phyloP scores from a whole-genome alignment of 2,888 invertebrate genomes.

The Papilio demoleus region DNA sequence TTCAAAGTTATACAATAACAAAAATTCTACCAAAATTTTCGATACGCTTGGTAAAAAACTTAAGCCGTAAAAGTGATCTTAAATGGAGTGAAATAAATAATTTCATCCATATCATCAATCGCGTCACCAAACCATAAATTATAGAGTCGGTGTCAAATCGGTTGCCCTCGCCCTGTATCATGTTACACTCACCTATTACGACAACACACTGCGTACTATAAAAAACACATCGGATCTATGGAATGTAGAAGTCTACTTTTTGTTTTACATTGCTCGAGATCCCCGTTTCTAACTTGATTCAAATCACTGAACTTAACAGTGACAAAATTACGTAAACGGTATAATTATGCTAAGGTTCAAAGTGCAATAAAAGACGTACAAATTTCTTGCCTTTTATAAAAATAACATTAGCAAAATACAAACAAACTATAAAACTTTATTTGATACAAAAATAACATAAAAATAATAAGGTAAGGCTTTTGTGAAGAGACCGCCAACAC shows the following conservation, averaged over 20 bases:
- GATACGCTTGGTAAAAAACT: background rate
- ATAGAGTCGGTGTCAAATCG: conserved; percentile 58
- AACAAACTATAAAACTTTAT: background rate
- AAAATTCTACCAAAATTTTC: background rate
- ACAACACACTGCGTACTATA: conserved; percentile 57
- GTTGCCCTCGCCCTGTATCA: conserved; percentile 46
- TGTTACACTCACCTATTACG: conserved; percentile 56
- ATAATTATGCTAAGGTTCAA: no score
- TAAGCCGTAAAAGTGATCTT: conserved; percentile 62
- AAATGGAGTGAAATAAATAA: conserved; percentile 68
- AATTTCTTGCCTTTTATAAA: background rate
- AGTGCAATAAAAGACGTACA: no score
- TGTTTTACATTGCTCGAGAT: conserved; percentile 16
- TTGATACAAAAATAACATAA: background rate
- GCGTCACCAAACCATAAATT: conserved; percentile 72
- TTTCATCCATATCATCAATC: conserved; percentile 75
- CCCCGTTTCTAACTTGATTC: conserved; percentile 1
- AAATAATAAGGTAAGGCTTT: conserved; percentile 2
- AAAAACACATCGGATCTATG: conserved; percentile 43
- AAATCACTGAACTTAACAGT: conserved; percentile 13
- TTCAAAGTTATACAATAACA: background rate
- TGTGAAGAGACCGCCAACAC: conserved; percentile 5
- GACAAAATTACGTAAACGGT: no score
- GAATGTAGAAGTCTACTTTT: conserved; percentile 37
- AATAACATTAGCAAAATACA: background rate